Evolutionary conservation across 2,113 vertebrate species (phyloP).

Genomic region (Tyrannus savana): DNA sequence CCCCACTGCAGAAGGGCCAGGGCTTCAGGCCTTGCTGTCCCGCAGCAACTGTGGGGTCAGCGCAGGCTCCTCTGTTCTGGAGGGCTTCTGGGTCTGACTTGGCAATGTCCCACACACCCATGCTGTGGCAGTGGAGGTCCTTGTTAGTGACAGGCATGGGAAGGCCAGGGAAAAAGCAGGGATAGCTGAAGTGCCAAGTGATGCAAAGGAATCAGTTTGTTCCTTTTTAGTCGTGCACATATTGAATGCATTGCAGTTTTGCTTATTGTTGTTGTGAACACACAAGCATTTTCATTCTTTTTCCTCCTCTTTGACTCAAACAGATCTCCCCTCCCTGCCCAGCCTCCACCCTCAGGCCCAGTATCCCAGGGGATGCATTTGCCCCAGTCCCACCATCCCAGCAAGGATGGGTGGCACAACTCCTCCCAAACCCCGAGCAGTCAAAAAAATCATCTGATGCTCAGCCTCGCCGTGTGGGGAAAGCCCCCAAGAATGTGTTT

Average conservation of each 20-base stretch:
- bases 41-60: neutral
- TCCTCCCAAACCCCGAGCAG: rapidly evolving
- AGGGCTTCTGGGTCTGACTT: neutral
- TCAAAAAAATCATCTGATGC: neutral
- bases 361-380: neutral
- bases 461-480: rapidly evolving
- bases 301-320: neutral
- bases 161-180: neutral
- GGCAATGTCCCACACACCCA: rapidly evolving
- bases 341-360: neutral
- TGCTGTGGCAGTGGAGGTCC: neutral
- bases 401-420: neutral
- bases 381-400: neutral
- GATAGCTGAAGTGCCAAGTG: neutral
- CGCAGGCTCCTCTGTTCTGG: rapidly evolving
- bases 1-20: neutral
- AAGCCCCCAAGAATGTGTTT: neutral
- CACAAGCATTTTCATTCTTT: neutral
- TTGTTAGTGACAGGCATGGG: neutral
- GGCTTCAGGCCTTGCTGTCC: neutral
- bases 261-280: neutral
- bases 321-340: neutral
- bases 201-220: neutral
- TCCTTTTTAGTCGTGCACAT: neutral
- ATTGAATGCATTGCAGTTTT: rapidly evolving